Evolutionary conservation across 1,140 invertebrate genomes (phyloP), one percentile per base, ranked within the genome.

Genomic region (Akabosia matsudoensis): DNA sequence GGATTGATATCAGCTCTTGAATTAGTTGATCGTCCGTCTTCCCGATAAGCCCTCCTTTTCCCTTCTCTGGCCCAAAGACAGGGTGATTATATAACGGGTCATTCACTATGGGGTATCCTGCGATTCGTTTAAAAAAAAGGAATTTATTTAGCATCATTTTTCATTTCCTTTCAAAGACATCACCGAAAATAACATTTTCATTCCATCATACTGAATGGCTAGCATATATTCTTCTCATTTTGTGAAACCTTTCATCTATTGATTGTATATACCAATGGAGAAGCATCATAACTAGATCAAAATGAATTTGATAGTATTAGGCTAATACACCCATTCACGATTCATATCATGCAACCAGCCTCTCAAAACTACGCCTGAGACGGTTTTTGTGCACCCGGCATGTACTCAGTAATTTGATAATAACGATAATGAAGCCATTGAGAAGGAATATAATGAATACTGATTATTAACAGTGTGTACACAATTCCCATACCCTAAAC

Each of bases 71-170:
- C 0, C 96, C 96, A 84, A 97, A 97, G 0, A 95, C 92, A 13
- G 90, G 88, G 84, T 95, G 93, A 85, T 97, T 97, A 86, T 99
- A 99, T 0, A 99, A 86, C 0, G 95, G 93, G 86, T 99, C 97
- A 84, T 98, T 98, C 0, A 97, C 90, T 74, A 99, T 97, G 0
- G 97, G 97, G 87, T 94, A 94, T 74, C 96, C 92, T 93, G 84
- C 33, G 26, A 7, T 45, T 56, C 3, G 7, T 3, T 16, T 56
- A 56, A 16, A 22, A 7, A 56, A 56, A 45, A 45, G 37, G 18
- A 45, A 45, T 10, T 45, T 45, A 45, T 45, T 45, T n/a, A n/a
- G 18, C 37, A 45, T 45, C 18, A 45, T 7, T 18, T 45, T 45
- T 45, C 37, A 45, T 45, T 45, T 45, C 37, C 7, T 45, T 45